These are phyloP conservation scores for Hedychridium roseum DNA, from an alignment of 2,888 invertebrate species.

Conservation along the genomic window DNA sequence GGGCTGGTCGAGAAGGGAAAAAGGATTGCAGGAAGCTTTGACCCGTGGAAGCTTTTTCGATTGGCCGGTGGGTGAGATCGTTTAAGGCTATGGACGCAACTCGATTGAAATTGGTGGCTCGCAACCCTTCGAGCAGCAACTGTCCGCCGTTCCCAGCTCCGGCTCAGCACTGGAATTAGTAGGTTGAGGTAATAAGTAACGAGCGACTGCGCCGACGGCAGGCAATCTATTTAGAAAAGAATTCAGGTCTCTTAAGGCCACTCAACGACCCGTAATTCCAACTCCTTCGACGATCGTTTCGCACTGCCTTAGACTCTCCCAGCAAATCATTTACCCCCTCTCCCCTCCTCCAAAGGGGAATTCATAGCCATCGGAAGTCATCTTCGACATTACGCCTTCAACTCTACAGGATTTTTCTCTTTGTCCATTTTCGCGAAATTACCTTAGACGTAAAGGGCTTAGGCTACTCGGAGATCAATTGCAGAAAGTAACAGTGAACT, in stretches of 20 bases:
- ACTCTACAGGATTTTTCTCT: too few relatives aligned
- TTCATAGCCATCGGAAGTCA: too few relatives aligned
- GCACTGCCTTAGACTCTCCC: slow-evolving; percentile 25
- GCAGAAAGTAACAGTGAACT: too few relatives aligned
- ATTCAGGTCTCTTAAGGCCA: slow-evolving; percentile 53
- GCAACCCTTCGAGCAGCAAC: slow-evolving; percentile 38
- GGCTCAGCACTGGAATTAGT: slow-evolving; percentile 43
- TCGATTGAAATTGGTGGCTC: slow-evolving; percentile 41
- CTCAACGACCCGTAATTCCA: slow-evolving; percentile 44
- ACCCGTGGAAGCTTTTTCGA: too few relatives aligned
- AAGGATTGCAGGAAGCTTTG: too few relatives aligned
- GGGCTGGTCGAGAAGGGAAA: too few relatives aligned
- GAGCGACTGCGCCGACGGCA: slow-evolving; percentile 39
- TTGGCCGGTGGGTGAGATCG: neutral
- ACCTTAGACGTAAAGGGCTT: too few relatives aligned
- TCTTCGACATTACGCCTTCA: too few relatives aligned
- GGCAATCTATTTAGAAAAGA: slow-evolving; percentile 55
- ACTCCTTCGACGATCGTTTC: slow-evolving; percentile 38
- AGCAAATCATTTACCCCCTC: neutral
- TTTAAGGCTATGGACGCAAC: slow-evolving; percentile 11
- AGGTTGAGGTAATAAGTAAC: slow-evolving; percentile 55
- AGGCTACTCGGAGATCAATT: too few relatives aligned
- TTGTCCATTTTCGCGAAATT: too few relatives aligned
- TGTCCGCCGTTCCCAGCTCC: slow-evolving; percentile 24
- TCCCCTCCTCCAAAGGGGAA: neutral